phyloP scores from a whole-genome alignment of 2,888 invertebrate genomes.

The Cylloceria caligata region DNA sequence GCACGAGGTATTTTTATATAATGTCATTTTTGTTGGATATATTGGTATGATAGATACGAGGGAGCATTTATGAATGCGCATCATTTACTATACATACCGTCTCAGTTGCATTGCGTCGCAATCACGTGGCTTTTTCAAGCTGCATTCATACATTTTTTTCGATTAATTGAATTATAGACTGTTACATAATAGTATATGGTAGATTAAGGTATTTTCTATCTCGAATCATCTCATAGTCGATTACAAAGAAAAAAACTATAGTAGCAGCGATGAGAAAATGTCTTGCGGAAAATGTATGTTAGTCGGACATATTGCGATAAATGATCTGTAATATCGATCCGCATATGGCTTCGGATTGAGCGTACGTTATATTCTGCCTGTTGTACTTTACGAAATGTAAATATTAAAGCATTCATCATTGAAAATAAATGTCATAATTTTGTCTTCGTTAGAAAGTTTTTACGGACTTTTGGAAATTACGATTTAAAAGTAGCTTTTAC shows the following conservation, averaged over 20 bases:
- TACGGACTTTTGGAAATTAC: not conserved
- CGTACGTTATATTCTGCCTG: conserved; percentile 56
- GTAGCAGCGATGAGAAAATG: conserved; percentile 8
- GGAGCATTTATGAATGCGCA: conserved; percentile 49
- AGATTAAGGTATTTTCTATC: conserved; percentile 66
- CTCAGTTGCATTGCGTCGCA: conserved; percentile 37
- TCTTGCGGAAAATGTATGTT: conserved; percentile 37
- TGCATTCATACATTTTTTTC: conserved; percentile 38
- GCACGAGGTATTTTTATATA: conserved; percentile 64
- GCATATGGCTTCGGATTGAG: conserved; percentile 41
- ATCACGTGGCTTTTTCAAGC: conserved; percentile 28
- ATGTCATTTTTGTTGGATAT: conserved; percentile 62
- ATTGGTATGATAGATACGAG: conserved; percentile 40
- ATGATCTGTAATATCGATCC: conserved; percentile 38
- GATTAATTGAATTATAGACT: conserved; percentile 62
- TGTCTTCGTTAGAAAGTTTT: not conserved
- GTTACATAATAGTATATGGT: conserved; percentile 62
- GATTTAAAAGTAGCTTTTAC: not conserved
- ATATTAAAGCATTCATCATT: conserved; percentile 59
- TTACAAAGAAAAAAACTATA: conserved; percentile 22
- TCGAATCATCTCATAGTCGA: conserved; percentile 39
- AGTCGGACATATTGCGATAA: conserved; percentile 41
- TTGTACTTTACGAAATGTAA: conserved; percentile 63
- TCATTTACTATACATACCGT: conserved; percentile 37
- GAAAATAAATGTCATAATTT: conserved; percentile 36